A percentile compares a stretch with the other conserved stretches of the same genome.
Conservation (phyloP, 2,113 vertebrate genomes). For the Illadopsis cleaveri region DNA sequence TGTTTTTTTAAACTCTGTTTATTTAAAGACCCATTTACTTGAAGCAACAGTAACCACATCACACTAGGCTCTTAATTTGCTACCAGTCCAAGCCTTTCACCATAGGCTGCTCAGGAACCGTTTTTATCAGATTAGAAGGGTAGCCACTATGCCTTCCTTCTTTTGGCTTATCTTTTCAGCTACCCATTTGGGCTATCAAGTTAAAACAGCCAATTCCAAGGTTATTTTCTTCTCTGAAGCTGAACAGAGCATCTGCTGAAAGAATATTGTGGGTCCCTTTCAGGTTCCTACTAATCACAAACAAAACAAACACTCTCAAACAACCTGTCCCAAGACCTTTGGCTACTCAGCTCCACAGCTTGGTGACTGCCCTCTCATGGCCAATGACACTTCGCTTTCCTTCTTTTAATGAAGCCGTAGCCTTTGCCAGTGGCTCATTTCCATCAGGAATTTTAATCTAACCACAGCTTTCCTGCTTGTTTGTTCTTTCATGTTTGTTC, state of each 20-base stretch:
- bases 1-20: background rate
- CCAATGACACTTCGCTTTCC: background rate
- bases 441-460: background rate
- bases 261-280: background rate
- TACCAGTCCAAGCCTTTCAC: background rate
- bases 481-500: fast-evolving
- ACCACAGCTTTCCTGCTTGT: background rate
- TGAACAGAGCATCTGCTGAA: background rate
- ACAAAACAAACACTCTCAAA: background rate
- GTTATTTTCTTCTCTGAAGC: background rate
- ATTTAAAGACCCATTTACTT: background rate
- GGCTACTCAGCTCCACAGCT: background rate
- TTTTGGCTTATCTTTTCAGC: background rate
- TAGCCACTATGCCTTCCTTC: background rate
- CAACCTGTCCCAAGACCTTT: background rate
- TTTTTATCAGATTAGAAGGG: background rate
- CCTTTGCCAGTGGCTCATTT: background rate
- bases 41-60: background rate
- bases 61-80: background rate
- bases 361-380: background rate
- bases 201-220: background rate
- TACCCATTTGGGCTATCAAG: background rate
- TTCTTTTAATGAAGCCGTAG: background rate
- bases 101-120: background rate
- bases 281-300: background rate